A percentile compares a stretch with the other conserved stretches of the same genome.
Conservation (phyloP, 1,140 invertebrate species). For the Drosophila pandora region DNA sequence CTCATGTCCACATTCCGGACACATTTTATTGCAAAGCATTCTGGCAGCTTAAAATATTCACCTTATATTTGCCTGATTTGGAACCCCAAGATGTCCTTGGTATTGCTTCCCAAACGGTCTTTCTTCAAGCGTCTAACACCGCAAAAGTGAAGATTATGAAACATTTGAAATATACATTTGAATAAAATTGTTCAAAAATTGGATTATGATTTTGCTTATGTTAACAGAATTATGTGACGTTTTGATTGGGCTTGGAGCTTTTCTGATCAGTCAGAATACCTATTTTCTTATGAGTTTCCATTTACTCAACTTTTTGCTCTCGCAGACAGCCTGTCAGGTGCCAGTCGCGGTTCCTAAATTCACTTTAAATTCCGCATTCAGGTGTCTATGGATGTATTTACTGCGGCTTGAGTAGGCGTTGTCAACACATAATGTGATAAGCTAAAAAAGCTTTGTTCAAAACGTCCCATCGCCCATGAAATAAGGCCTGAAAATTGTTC, state of each 20-base stretch:
- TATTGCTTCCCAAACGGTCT: too few relatives aligned
- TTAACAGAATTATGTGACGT: not conserved
- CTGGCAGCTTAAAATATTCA: not conserved
- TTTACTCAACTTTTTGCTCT: conserved; percentile 41
- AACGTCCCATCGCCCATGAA: not conserved
- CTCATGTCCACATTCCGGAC: conserved; percentile 33
- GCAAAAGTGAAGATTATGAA: too few relatives aligned
- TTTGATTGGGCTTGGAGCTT: conserved; percentile 5
- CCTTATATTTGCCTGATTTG: too few relatives aligned
- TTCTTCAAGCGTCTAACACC: too few relatives aligned
- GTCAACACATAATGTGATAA: conserved; percentile 55
- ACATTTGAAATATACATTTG: too few relatives aligned
- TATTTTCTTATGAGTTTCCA: conserved; percentile 8
- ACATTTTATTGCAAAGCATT: not conserved
- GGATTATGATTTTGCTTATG: too few relatives aligned
- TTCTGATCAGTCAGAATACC: not conserved
- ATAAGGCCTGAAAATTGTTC: conserved; percentile 1
- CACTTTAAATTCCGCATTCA: conserved; percentile 68
- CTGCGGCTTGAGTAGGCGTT: conserved; percentile 21
- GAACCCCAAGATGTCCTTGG: too few relatives aligned
- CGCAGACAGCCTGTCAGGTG: conserved; percentile 67
- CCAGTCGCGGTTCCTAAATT: conserved; percentile 61
- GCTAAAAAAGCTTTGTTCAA: conserved; percentile 14
- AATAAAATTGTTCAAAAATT: too few relatives aligned
- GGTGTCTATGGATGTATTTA: conserved; percentile 20